Conservation (phyloP, 2,888 invertebrate species). For the Tetragnatha montana region DNA sequence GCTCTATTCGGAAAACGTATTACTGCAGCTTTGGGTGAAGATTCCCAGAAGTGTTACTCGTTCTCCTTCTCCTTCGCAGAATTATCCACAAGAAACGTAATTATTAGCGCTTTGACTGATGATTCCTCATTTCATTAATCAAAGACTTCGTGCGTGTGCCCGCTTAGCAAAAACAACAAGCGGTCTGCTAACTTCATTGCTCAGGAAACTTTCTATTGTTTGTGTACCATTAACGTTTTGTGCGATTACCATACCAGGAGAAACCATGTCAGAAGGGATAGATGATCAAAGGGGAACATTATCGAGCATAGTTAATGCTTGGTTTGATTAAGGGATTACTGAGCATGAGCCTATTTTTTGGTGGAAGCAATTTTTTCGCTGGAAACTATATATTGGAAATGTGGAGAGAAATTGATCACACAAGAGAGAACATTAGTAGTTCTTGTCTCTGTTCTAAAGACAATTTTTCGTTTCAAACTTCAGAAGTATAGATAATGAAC, state of each 20-base stretch:
- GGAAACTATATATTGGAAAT: no score
- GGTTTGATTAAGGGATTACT: neutral
- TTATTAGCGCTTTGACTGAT: constrained; percentile 51
- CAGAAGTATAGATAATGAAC: no score
- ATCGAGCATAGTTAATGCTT: neutral
- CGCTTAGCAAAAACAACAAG: neutral
- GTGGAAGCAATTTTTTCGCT: no score
- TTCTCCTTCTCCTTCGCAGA: constrained; percentile 15
- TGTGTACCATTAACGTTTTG: constrained; percentile 18
- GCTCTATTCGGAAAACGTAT: constrained; percentile 22
- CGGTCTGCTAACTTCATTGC: constrained; percentile 2
- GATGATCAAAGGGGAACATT: constrained; percentile 11
- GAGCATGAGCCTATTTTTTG: no score
- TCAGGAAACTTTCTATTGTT: constrained; percentile 42
- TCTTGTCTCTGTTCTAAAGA: no score
- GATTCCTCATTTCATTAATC: constrained; percentile 32
- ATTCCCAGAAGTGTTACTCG: constrained; percentile 37
- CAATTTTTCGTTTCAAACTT: no score
- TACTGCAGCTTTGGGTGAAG: neutral
- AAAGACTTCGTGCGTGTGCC: constrained; percentile 40
- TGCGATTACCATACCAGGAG: constrained; percentile 15
- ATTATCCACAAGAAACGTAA: constrained; percentile 51
- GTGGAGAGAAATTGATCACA: no score
- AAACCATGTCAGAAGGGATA: constrained; percentile 5
- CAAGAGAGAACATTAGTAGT: no score